Evolutionary conservation across 2,113 vertebrate genomes (phyloP).

Genomic region (Aegithalos caudatus): DNA sequence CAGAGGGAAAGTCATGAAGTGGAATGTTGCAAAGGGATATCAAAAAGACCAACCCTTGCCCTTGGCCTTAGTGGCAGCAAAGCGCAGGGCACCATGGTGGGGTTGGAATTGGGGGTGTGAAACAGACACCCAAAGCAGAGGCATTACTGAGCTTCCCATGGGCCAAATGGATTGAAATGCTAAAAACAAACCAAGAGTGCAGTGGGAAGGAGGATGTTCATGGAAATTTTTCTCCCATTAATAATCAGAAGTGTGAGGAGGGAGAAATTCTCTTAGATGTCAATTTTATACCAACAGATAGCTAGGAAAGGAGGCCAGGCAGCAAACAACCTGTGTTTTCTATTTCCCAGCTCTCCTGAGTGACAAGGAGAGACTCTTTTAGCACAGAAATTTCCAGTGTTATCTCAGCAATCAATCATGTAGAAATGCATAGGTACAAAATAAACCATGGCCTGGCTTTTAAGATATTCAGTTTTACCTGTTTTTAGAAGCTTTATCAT

Average conservation of each 20-base stretch:
- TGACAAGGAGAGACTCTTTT: neutral
- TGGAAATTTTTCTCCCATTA: slow-evolving; percentile 13
- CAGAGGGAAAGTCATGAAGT: neutral
- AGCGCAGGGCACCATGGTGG: neutral
- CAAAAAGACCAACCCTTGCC: neutral
- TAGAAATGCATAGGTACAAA: neutral
- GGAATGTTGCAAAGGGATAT: neutral
- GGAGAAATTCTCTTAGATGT: neutral
- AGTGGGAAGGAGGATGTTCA: neutral
- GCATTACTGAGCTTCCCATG: neutral
- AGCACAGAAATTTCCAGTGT: neutral
- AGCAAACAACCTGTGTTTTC: neutral
- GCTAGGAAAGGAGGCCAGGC: slow-evolving; percentile 3
- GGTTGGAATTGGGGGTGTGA: neutral
- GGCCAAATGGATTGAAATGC: neutral
- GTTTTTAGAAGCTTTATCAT: neutral
- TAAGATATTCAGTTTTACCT: neutral
- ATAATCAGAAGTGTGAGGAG: neutral
- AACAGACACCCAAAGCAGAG: neutral
- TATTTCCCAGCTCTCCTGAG: neutral
- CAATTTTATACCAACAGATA: neutral
- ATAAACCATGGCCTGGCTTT: neutral
- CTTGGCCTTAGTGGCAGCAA: neutral
- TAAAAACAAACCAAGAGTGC: neutral
- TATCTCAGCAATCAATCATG: neutral